Base-by-base conservation (phyloP, 1,140 invertebrate species). In the Trachymyrmex cornetzi region DNA sequence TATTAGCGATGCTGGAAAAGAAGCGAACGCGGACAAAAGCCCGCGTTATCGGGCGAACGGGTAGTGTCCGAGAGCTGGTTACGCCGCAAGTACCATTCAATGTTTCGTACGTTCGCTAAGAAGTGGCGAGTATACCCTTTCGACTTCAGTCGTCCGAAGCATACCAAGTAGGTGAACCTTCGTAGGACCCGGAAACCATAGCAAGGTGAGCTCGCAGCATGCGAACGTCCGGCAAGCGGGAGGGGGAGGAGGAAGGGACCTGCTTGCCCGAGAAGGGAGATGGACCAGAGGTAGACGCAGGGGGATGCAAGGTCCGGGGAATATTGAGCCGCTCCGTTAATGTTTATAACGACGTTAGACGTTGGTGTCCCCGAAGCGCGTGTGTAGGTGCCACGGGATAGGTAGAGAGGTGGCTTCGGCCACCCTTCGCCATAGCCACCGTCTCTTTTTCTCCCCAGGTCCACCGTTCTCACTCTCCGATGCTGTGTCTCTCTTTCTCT, bases 331-430 rank as follows among this genome's bases (percentile, higher is more conserved):
- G 94, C 91, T 93, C 94, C 92, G 93, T 95, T 95, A 95, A 95
- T 95, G 93, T 95, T 95, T 94, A 94, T 95, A 95, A 95, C 94
- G 93, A 95, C 93, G 92, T 95, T 95, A 95, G 94, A 94, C 93
- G 91, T 75, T 90, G 90, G 91, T 91, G 91, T 93, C 92, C 92
- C 87, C 85, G 81, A 63, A 77, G 87, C 85, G 87, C 71, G 87
- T 85, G 92, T 91, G 91, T 90, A 79, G 75, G 81, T 88, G 85
- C 75, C 64, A 87, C 89, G 86, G 80, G 86, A 87, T 91, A 86
- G 88, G 82, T 90, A 92, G 84, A 88, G 87, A 82, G 87, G 89
- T 91, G 77, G 91, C 89, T 88, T 88, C 88, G 79, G 87, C 90
- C 88, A 89, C 87, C 89, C 91, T 85, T 79, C 64, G 79, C 30